These are phyloP conservation scores for Speoplatyrhinus poulsoni DNA, from an alignment of 2,113 vertebrate genomes.

Conservation along the genomic window DNA sequence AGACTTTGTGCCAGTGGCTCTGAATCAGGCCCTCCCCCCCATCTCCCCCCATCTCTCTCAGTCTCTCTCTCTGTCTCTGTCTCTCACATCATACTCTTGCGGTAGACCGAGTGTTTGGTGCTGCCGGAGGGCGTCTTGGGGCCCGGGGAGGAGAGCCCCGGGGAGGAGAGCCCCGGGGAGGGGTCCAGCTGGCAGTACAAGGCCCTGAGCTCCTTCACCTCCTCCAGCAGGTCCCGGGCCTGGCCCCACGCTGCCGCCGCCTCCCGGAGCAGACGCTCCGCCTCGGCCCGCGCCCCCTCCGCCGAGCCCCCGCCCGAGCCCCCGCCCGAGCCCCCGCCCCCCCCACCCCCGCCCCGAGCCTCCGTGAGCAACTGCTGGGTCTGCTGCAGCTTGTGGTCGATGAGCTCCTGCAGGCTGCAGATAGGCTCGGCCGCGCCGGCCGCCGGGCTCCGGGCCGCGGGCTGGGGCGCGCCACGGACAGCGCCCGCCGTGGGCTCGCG, in stretches of 20 bases:
- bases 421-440: slow-evolving; percentile 49
- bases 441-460: slow-evolving; percentile 37
- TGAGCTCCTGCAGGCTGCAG: slow-evolving; percentile 84
- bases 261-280: slow-evolving; percentile 85
- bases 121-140: slow-evolving; percentile 24
- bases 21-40: background rate
- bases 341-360: slow-evolving; percentile 56
- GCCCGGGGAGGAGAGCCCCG: background rate
- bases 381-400: slow-evolving; percentile 87
- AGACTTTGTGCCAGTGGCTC: no score
- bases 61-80: slow-evolving; percentile 31
- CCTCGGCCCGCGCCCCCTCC: slow-evolving; percentile 77
- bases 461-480: slow-evolving; percentile 77
- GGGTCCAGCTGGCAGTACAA: slow-evolving; percentile 84
- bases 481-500: slow-evolving; percentile 54
- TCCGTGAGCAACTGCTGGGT: slow-evolving; percentile 88
- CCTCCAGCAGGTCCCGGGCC: slow-evolving; percentile 86
- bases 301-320: slow-evolving; percentile 69
- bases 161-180: slow-evolving; percentile 44
- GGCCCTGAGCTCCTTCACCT: slow-evolving; percentile 85
- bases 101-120: slow-evolving; percentile 71
- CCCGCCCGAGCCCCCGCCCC: slow-evolving; percentile 56
- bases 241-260: slow-evolving; percentile 85
- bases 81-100: slow-evolving; percentile 83
- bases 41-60: background rate